phyloP scores from a whole-genome alignment of 2,888 invertebrate species.

The Conomelus anceps region DNA sequence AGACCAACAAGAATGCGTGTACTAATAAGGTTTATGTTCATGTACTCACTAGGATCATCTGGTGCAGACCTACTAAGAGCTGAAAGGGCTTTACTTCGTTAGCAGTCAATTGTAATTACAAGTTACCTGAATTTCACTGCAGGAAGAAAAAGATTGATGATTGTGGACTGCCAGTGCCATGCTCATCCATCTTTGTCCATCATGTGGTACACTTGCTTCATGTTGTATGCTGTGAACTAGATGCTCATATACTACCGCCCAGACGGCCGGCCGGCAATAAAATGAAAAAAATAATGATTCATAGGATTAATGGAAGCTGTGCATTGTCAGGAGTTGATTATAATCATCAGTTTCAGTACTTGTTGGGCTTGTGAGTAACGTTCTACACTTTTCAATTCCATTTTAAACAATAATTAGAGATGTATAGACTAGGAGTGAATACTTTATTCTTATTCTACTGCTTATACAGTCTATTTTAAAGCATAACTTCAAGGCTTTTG shows the following conservation, averaged over 20 bases:
- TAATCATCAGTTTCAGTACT: not conserved
- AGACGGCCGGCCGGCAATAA: no score
- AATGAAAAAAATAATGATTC: not conserved
- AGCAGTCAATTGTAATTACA: not conserved
- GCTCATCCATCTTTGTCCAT: not conserved
- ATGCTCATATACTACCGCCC: not conserved
- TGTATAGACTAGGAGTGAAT: no score
- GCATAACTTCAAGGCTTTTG: not conserved
- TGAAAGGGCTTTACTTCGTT: not conserved
- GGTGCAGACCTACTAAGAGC: not conserved
- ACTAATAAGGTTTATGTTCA: not conserved
- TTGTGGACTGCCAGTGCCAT: not conserved
- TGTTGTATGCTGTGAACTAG: not conserved
- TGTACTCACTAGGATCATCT: not conserved
- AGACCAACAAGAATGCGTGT: not conserved
- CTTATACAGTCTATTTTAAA: not conserved
- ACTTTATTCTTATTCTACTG: not conserved
- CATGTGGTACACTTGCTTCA: not conserved
- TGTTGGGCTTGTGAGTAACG: not conserved
- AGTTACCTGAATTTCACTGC: not conserved
- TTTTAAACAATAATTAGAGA: not conserved
- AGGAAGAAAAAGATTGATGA: not conserved
- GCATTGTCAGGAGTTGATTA: not conserved
- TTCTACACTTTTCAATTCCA: not conserved
- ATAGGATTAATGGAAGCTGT: not conserved